A percentile compares a stretch with the other conserved stretches of the same genome.
phyloP scores from a whole-genome alignment of 2,113 vertebrate genomes.

The Xyliphius kryptos region DNA sequence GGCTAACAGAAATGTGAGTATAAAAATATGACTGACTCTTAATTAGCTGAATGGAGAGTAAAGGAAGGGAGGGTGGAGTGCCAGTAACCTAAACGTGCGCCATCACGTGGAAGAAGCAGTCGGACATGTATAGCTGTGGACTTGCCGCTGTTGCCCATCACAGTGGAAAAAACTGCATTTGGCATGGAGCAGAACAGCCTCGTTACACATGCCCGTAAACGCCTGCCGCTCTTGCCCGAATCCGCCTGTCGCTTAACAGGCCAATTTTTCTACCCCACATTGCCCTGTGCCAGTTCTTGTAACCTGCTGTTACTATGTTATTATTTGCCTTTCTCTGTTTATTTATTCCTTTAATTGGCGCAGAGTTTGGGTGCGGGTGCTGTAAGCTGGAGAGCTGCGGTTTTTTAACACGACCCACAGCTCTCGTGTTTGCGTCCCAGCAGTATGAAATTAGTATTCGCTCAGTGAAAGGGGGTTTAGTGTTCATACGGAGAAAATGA shows the following conservation, averaged over 20 bases:
- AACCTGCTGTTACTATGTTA: slow-evolving; percentile 38
- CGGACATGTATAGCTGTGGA: too few species aligned
- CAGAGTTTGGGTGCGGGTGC: slow-evolving; percentile 29
- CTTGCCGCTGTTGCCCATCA: too few species aligned
- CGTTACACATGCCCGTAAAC: slow-evolving; percentile 38
- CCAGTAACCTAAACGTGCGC: too few species aligned
- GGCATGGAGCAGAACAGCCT: slow-evolving; percentile 19
- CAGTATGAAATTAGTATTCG: too few species aligned
- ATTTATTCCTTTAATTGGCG: slow-evolving; percentile 43
- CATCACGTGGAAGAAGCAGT: too few species aligned
- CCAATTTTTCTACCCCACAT: slow-evolving; percentile 8
- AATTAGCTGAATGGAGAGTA: too few species aligned
- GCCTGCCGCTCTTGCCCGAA: slow-evolving; percentile 3
- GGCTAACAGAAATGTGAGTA: too few species aligned
- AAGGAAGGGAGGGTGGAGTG: too few species aligned
- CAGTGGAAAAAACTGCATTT: slow-evolving; percentile 21
- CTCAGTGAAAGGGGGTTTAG: too few species aligned
- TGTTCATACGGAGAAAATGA: too few species aligned
- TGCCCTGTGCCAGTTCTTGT: slow-evolving; percentile 28
- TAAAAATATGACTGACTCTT: too few species aligned
- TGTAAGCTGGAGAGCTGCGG: slow-evolving; percentile 19
- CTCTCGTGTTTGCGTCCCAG: slow-evolving; percentile 28
- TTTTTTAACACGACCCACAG: slow-evolving; percentile 33
- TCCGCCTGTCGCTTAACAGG: slow-evolving; percentile 28
- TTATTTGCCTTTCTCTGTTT: slow-evolving; percentile 44